Evolutionary conservation across 2,797 vertebrate species (phyloP).

Genomic region (Onychomys leucogaster): DNA sequence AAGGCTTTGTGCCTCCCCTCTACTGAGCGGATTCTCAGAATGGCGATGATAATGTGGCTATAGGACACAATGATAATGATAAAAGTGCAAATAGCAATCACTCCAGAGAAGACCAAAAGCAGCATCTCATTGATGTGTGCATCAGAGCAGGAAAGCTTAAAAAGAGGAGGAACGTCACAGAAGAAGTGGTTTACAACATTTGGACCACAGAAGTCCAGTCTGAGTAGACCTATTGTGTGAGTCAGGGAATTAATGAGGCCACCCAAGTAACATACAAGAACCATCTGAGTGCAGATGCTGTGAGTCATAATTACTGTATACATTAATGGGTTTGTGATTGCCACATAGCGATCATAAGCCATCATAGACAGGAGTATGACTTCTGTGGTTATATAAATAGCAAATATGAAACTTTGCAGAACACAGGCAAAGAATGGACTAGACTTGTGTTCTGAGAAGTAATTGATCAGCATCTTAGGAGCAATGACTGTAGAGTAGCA

Average conservation of each 20-base stretch:
- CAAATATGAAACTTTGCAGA: constrained; percentile 80
- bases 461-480: constrained; percentile 75
- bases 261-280: constrained; percentile 61
- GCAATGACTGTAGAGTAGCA: constrained; percentile 81
- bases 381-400: constrained; percentile 69
- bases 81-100: constrained; percentile 72
- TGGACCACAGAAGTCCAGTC: constrained; percentile 77
- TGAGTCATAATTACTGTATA: constrained; percentile 72
- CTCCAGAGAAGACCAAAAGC: constrained; percentile 69
- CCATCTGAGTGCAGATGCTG: constrained; percentile 66
- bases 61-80: constrained; percentile 71
- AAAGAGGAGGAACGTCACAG: constrained; percentile 81
- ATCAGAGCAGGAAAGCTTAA: constrained; percentile 78
- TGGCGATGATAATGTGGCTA: not conserved
- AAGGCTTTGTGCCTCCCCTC: constrained; percentile 72
- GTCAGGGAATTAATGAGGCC: constrained; percentile 76
- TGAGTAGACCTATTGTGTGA: constrained; percentile 77
- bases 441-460: constrained; percentile 55
- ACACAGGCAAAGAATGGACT: constrained; percentile 78
- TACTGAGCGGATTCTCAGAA: constrained; percentile 67
- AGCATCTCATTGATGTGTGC: constrained; percentile 67
- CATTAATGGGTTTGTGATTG: constrained; percentile 76
- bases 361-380: constrained; percentile 75
- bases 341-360: constrained; percentile 79
- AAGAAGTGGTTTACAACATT: constrained; percentile 82